These are phyloP conservation scores for Polydrusus pterygomalis DNA, from an alignment of 2,888 invertebrate species.

Conservation along the genomic window DNA sequence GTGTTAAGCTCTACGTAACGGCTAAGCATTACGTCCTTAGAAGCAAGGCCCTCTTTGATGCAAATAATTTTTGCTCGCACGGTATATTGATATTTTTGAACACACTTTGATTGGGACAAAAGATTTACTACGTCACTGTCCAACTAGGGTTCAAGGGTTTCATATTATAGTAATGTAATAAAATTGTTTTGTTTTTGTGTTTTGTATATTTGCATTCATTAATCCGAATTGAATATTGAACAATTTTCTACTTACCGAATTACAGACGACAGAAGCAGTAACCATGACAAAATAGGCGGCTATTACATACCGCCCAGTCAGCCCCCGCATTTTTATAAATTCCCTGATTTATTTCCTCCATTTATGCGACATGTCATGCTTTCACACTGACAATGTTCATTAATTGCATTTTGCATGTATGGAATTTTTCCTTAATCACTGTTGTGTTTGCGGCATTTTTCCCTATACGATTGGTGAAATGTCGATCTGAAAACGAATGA, in stretches of 20 bases:
- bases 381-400: slow-evolving; percentile 26
- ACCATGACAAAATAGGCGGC: slow-evolving; percentile 51
- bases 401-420: slow-evolving; percentile 38
- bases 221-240: neutral
- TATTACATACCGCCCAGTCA: slow-evolving; percentile 46
- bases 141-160: too few species aligned
- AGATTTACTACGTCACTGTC: too few species aligned
- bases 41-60: too few species aligned
- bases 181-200: neutral
- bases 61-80: too few species aligned
- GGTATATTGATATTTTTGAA: too few species aligned
- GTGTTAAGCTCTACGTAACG: too few species aligned
- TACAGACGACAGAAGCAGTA: slow-evolving; percentile 31
- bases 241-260: slow-evolving; percentile 43
- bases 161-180: neutral
- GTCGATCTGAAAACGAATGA: neutral
- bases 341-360: slow-evolving; percentile 48
- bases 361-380: slow-evolving; percentile 48
- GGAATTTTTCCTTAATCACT: slow-evolving; percentile 6
- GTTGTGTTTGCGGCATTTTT: neutral
- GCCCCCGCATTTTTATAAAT: slow-evolving; percentile 52
- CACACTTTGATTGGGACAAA: too few species aligned
- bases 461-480: neutral
- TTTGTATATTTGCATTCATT: neutral
- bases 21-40: too few species aligned